phyloP scores from a whole-genome alignment of 2,797 vertebrate species.

The Natrix natrix region DNA sequence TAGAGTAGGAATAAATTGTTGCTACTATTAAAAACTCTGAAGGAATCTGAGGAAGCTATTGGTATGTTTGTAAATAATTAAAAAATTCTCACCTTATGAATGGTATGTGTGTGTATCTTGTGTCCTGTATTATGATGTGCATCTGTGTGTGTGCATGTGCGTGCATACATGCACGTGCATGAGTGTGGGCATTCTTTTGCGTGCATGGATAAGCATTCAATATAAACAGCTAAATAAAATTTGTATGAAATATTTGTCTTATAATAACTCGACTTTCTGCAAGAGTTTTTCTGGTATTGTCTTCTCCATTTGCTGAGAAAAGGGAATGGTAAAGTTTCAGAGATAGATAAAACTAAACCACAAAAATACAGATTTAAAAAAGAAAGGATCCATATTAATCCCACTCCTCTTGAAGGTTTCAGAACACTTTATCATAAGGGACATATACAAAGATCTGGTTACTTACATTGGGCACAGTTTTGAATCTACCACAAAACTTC shows the following conservation, averaged over 20 bases:
- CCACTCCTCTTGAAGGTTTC: slow-evolving; percentile 13
- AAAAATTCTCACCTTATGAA: background rate
- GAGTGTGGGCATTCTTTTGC: background rate
- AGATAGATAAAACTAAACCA: slow-evolving; percentile 22
- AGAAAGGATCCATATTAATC: slow-evolving; percentile 19
- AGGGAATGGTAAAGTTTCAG: slow-evolving; percentile 15
- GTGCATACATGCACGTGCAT: accelerated
- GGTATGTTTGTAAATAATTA: background rate
- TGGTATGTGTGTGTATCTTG: background rate
- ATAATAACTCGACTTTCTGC: slow-evolving; percentile 11
- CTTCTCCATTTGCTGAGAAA: slow-evolving; percentile 27
- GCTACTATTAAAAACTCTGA: background rate
- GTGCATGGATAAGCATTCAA: background rate
- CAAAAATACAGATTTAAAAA: slow-evolving; percentile 35
- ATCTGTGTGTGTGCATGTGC: background rate
- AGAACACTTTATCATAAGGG: slow-evolving; percentile 32
- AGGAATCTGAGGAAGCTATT: background rate
- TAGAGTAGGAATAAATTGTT: background rate
- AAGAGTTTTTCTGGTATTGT: slow-evolving; percentile 23
- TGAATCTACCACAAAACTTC: slow-evolving; percentile 38
- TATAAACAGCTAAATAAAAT: background rate
- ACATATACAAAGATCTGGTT: slow-evolving; percentile 15
- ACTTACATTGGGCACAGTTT: slow-evolving; percentile 19
- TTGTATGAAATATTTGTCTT: background rate
- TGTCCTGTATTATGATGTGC: background rate